Base-by-base conservation (phyloP, 2,888 invertebrate species). In the Oxyteleia sp. region DNA sequence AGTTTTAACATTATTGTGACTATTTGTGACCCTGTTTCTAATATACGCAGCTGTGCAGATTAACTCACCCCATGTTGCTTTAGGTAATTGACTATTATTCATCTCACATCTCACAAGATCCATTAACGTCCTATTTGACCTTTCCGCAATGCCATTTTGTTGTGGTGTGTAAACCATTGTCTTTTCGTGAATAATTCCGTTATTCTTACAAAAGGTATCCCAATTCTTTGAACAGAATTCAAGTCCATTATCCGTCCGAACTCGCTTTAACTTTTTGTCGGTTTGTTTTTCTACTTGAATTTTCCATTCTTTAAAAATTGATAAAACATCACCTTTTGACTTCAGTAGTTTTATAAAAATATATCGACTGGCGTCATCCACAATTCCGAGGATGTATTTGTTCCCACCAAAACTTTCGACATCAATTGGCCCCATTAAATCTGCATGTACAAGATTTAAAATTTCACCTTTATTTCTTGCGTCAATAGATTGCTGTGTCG, bases 121-220 rank as follows among this genome's bases (percentile, higher is more conserved):
- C 26, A 90, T 82, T 0, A 91, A 41, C 0, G 89, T 91, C 10
- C 88, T 61, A 38, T 89, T 91, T 4, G 13, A n/a, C 15, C 89
- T 41, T 59, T 92, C 91, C 0, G 90, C 86, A 0, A 85, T 68
- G 0, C 89, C 89, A 84, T 90, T 91, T 47, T 89, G 86, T 63
- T 90, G 83, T 0, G 89, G 90, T 4, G 85, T 88, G 45, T 90
- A 86, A 0, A 87, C 80, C n/a, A 88, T 80, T 0, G 87, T 87
- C 0, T 47, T 49, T 29, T 72, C 47, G 20, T 68, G 45, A 10
- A 4, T 1, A 3, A 80, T 80, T n/a, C 84, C 79, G 7, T 68
- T 11, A 23, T 11, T 49, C 16, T 72, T 20, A 18, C 64, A 68
- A 49, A 78, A 76, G 2, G 7, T 18, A 0, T 26, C 38, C 11